Evolutionary conservation across 2,797 vertebrate genomes (phyloP).

Genomic region (Kryptolebias ocellatus): DNA sequence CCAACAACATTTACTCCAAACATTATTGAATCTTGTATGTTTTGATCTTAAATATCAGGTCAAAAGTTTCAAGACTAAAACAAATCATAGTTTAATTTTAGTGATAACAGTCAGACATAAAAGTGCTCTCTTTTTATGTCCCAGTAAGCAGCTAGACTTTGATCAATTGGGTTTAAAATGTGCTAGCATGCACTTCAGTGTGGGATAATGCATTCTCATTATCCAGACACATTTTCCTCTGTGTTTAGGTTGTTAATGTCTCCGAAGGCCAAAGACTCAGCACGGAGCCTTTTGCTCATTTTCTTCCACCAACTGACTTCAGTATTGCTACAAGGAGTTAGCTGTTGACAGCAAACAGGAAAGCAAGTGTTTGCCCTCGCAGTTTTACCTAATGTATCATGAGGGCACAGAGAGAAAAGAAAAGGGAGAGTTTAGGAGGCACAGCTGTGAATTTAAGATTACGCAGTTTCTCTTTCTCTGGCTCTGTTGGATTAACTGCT

Average conservation of each 20-base stretch:
- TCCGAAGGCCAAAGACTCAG: conserved; percentile 29
- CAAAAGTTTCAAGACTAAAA: neutral
- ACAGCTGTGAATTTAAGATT: conserved; percentile 55
- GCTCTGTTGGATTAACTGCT: conserved; percentile 44
- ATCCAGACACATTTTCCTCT: conserved; percentile 18
- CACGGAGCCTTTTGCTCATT: conserved; percentile 16
- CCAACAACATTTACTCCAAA: too few species aligned
- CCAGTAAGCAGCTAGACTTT: conserved; percentile 5
- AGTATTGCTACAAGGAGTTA: conserved; percentile 30
- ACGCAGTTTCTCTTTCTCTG: conserved; percentile 21
- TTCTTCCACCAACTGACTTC: conserved; percentile 43
- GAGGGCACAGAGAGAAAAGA: conserved; percentile 25
- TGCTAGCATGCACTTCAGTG: conserved; percentile 28
- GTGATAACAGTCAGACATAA: neutral
- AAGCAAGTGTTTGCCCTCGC: conserved; percentile 25
- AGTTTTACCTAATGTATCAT: conserved; percentile 41
- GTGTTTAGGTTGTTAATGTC: conserved; percentile 27
- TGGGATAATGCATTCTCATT: conserved; percentile 36
- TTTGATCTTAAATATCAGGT: too few species aligned
- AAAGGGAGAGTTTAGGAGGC: conserved; percentile 26
- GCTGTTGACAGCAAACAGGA: conserved; percentile 37
- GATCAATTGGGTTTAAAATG: conserved; percentile 8
- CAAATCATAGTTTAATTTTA: neutral
- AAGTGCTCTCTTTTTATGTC: neutral
- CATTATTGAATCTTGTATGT: too few species aligned